Conservation (phyloP, 2,888 invertebrate species). For the Platycheirus rosarum region DNA sequence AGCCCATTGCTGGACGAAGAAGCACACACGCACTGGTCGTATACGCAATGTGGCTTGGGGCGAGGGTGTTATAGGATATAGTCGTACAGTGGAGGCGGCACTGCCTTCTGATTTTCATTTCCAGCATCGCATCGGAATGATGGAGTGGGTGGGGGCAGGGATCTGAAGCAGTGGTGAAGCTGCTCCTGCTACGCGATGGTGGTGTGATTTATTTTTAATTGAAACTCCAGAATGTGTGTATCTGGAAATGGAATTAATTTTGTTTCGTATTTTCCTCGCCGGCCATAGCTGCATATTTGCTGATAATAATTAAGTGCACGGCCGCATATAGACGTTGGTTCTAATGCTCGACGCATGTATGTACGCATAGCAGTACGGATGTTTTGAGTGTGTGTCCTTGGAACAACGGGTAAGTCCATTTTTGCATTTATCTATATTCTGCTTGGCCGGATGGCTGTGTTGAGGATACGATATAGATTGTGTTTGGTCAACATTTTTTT, state of each 20-base stretch:
- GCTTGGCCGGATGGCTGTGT: slow-evolving; percentile 7
- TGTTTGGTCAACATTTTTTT: background rate
- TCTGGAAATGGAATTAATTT: slow-evolving; percentile 81
- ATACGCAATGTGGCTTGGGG: slow-evolving; percentile 50
- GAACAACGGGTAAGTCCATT: slow-evolving; percentile 42
- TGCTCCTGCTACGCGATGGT: slow-evolving; percentile 65
- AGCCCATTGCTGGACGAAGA: slow-evolving; percentile 40
- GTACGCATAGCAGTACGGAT: background rate
- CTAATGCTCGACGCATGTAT: slow-evolving; percentile 30
- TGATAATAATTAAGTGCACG: slow-evolving; percentile 82
- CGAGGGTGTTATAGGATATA: slow-evolving; percentile 47
- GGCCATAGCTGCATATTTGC: slow-evolving; percentile 80
- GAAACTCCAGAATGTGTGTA: slow-evolving; percentile 80
- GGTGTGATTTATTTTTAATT: slow-evolving; percentile 83
- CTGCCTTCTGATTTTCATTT: slow-evolving; percentile 62
- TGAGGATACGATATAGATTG: slow-evolving; percentile 17
- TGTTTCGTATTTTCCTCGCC: slow-evolving; percentile 81
- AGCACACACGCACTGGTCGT: slow-evolving; percentile 22
- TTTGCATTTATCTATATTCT: slow-evolving; percentile 35
- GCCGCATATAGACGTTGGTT: slow-evolving; percentile 72
- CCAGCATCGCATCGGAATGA: slow-evolving; percentile 13
- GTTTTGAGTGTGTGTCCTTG: slow-evolving; percentile 52
- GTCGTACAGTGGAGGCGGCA: slow-evolving; percentile 47
- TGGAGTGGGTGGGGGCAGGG: no score
- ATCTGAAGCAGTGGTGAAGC: slow-evolving; percentile 65